A percentile compares a stretch with the other conserved stretches of the same genome.
phyloP scores from a whole-genome alignment of 35 echinoderm and acorn worm species.

The Strongylocentrotus purpuratus region DNA sequence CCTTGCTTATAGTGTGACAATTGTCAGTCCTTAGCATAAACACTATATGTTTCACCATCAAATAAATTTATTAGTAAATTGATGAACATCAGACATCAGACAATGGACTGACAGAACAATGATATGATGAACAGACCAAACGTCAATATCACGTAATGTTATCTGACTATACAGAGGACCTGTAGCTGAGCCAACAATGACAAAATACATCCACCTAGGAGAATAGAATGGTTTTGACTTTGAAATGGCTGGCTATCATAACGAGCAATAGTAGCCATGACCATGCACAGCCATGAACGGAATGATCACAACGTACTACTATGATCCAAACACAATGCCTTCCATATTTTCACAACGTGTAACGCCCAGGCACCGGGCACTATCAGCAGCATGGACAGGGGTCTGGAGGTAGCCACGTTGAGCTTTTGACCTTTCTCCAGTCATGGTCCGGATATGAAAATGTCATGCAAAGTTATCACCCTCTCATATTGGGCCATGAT shows the following conservation, averaged over 20 bases:
- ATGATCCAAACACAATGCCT: not conserved
- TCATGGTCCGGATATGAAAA: not conserved
- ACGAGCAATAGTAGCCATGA: not conserved
- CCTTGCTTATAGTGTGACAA: too few species aligned
- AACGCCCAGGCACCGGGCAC: not conserved
- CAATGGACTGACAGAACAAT: not conserved
- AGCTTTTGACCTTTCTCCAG: not conserved
- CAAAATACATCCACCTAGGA: not conserved
- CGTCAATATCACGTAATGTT: not conserved
- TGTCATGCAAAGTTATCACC: not conserved
- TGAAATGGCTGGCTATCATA: not conserved
- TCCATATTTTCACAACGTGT: not conserved
- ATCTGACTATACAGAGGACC: not conserved
- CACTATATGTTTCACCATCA: too few species aligned
- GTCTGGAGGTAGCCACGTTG: not conserved
- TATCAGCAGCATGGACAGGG: not conserved
- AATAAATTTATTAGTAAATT: too few species aligned
- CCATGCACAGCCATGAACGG: not conserved
- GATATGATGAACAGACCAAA: not conserved
- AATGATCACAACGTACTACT: not conserved
- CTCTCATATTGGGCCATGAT: not conserved
- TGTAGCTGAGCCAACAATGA: not conserved
- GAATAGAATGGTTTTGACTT: not conserved
- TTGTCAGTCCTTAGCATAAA: too few species aligned
- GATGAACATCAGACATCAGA: too few species aligned